Percentiles rank a stretch among this genome's conserved stretches.
Evolutionary conservation across 1,140 invertebrate species (phyloP).

Genomic region (Lysiphlebus fabarum): DNA sequence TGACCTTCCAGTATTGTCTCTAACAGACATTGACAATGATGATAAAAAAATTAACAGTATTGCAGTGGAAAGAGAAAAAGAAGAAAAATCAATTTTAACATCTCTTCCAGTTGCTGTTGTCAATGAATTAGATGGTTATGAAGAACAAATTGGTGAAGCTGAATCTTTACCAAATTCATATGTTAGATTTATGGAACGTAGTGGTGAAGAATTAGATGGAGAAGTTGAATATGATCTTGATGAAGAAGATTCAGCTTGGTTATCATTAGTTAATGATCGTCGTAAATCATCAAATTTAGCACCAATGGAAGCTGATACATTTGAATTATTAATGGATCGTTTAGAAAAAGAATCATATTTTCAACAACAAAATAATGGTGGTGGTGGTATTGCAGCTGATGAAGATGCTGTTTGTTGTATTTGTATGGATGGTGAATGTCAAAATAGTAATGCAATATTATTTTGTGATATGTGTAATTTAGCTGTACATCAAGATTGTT

Average conservation of each 20-base stretch:
- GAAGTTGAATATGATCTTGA: constrained; percentile 96
- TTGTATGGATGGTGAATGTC: constrained; percentile 91
- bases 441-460: constrained; percentile 86
- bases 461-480: constrained; percentile 99
- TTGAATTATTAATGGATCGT: constrained; percentile 94
- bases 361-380: constrained; percentile 68
- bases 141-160: constrained; percentile 70
- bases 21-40: constrained; percentile 36
- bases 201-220: constrained; percentile 88
- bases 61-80: constrained; percentile 43
- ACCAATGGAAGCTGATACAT: constrained; percentile 76
- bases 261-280: constrained; percentile 83
- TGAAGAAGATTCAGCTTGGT: constrained; percentile 93
- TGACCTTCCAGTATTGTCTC: constrained; percentile 42
- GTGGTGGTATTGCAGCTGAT: constrained; percentile 75
- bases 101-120: constrained; percentile 78
- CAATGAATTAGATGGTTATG: constrained; percentile 74
- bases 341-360: constrained; percentile 98
- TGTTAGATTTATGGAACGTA: constrained; percentile 90
- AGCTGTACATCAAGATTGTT: constrained; percentile 98
- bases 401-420: constrained; percentile 98
- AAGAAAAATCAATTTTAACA: constrained; percentile 46
- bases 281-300: constrained; percentile 66
- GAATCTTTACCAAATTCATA: constrained; percentile 77
- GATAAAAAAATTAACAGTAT: constrained; percentile 40